phyloP scores from a whole-genome alignment of 2,797 vertebrate genomes.

The Rhincodon typus region DNA sequence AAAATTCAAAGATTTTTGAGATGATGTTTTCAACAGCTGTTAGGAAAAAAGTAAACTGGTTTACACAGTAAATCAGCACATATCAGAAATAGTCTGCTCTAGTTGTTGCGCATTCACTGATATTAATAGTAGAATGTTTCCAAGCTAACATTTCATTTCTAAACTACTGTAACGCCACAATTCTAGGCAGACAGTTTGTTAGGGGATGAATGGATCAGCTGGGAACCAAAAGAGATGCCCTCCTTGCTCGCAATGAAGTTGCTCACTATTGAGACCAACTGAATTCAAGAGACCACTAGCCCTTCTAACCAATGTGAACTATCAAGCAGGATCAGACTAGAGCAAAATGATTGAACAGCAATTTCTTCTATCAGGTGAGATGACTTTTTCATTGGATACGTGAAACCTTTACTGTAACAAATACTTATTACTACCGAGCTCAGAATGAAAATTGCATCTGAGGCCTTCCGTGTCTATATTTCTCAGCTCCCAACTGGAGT shows the following conservation, averaged over 20 bases:
- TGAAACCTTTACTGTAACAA: neutral
- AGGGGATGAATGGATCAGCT: neutral
- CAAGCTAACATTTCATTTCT: neutral
- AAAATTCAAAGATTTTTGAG: neutral
- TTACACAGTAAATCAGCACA: neutral
- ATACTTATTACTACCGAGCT: neutral
- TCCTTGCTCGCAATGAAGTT: neutral
- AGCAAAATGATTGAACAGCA: neutral
- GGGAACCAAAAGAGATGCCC: neutral
- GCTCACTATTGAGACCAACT: neutral
- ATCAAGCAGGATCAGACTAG: neutral
- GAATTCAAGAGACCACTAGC: neutral
- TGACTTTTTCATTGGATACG: neutral
- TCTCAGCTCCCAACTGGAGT: neutral
- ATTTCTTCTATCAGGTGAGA: neutral
- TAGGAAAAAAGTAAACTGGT: neutral
- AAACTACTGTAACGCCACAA: neutral
- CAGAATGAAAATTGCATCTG: neutral
- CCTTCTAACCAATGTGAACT: neutral
- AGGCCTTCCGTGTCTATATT: neutral
- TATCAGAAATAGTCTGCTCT: neutral
- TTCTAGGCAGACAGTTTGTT: neutral
- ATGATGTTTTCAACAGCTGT: conserved; percentile 13
- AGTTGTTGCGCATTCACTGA: neutral
- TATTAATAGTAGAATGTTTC: neutral